Evolutionary conservation across 2,113 vertebrate species (phyloP).

Genomic region (Atractosteus spatula): DNA sequence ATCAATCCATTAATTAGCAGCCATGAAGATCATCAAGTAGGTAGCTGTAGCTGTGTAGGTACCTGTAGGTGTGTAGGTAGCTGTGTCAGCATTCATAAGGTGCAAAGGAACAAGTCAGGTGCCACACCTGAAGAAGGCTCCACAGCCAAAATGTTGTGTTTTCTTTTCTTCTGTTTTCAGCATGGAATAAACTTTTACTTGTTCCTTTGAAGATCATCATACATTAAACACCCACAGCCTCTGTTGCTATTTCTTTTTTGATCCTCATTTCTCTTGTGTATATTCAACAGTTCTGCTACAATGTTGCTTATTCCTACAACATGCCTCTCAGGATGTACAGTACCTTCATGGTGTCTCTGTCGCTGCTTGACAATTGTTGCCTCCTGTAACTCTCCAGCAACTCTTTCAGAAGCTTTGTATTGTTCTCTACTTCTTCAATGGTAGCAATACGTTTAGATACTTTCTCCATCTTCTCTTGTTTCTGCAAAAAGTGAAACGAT

Average conservation of each 20-base stretch:
- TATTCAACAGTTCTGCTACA: neutral
- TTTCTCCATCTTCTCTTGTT: constrained; percentile 80
- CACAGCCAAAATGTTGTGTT: no score
- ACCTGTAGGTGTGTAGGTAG: no score
- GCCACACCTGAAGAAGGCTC: no score
- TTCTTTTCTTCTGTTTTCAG: no score
- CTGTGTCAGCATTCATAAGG: no score
- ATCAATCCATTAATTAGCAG: constrained; percentile 4
- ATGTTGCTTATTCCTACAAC: neutral
- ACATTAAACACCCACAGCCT: neutral
- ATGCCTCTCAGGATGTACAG: neutral
- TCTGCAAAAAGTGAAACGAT: constrained; percentile 49
- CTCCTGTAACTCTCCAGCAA: constrained; percentile 54
- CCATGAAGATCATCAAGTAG: neutral
- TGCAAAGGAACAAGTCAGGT: no score
- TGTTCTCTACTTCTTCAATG: constrained; percentile 75
- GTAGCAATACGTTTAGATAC: constrained; percentile 58
- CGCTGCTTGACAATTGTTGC: constrained; percentile 32
- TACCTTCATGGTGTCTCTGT: constrained; percentile 53
- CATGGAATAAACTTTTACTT: no score
- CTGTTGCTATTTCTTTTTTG: neutral
- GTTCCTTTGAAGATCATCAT: no score
- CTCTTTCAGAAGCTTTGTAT: constrained; percentile 56
- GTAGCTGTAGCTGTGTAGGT: no score
- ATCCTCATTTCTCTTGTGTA: neutral